Base-by-base conservation (phyloP, 2,888 invertebrate genomes). In the Axea sp. region DNA sequence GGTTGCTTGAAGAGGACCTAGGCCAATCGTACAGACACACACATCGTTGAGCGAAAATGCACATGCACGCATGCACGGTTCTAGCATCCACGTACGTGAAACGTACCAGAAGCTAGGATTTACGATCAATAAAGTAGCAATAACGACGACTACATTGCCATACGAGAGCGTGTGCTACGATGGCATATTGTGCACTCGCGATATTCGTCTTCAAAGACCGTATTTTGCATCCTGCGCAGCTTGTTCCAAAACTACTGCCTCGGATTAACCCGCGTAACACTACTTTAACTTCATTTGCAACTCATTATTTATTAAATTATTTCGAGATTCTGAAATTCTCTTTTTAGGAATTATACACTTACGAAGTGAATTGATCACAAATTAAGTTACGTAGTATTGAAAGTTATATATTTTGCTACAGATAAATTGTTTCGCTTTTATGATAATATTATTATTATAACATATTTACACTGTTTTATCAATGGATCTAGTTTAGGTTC, bases 91-190 rank as follows among this genome's bases (percentile, higher is more conserved):
- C 43, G 30, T 28, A 55, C 15, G 28, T 9, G 39, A 51, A 57
- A 35, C 55, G 51, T 39, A 57, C 39, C 64, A 57, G 41, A 49
- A 57, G 55, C 49, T 24, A 51, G 43, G 57, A 64, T 72, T 72
- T 72, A 72, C 71, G 71, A 72, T 57, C 71, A 64, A 72, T 72
- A 72, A 72, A 72, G 71, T 72, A 72, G 57, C 71, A 72, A 64
- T 64, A 72, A 72, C 64, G 71, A 72, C 43, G 47, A 39, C 57
- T 64, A 57, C 49, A 64, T 64, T 43, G 57, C 45, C 37, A 43
- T 53, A 19, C 22, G 31, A 30, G 45, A 35, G 30, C 51, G 39
- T 14, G 49, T 28, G 60, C 47, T 30, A 49, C 24, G 35, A 26
- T 43, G 26, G 59, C 59, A 59, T 35, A 59, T 45, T 59, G 59